phyloP scores from a whole-genome alignment of 1,140 invertebrate genomes.

The Belonocnema kinseyi region DNA sequence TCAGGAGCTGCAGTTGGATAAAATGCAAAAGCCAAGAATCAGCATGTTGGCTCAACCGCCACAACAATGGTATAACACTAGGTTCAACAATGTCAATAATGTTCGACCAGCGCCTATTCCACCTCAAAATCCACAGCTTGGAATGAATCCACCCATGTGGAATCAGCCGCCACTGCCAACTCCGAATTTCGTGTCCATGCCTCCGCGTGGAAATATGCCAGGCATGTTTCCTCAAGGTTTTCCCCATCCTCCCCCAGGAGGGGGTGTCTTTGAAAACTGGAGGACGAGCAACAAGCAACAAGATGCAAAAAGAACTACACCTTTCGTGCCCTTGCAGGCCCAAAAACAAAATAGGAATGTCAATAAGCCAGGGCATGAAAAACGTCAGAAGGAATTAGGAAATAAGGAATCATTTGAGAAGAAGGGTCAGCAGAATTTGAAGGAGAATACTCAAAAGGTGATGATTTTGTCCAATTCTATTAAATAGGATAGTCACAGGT shows the following conservation, averaged over 20 bases:
- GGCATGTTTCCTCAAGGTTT: neutral
- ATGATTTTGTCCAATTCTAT: conserved; percentile 5
- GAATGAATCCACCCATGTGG: conserved; percentile 40
- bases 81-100: conserved; percentile 49
- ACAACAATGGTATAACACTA: conserved; percentile 60
- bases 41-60: conserved; percentile 49
- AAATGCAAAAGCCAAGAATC: conserved; percentile 33
- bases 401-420: conserved; percentile 34
- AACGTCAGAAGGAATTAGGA: conserved; percentile 30
- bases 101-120: conserved; percentile 31
- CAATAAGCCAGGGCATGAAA: conserved; percentile 36
- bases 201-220: neutral
- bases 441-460: conserved; percentile 50
- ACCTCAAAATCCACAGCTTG: conserved; percentile 1
- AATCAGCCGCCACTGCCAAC: conserved; percentile 32
- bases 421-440: conserved; percentile 40
- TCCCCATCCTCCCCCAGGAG: neutral
- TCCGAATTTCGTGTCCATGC: conserved; percentile 10
- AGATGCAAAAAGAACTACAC: conserved; percentile 61
- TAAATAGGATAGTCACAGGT: too few relatives aligned
- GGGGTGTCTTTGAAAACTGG: neutral
- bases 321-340: conserved; percentile 74
- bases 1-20: conserved; percentile 56
- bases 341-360: conserved; percentile 68
- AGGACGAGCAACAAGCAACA: conserved; percentile 25